These are phyloP conservation scores for Drosophila recens DNA, from an alignment of 2,888 invertebrate species.

Conservation along the genomic window DNA sequence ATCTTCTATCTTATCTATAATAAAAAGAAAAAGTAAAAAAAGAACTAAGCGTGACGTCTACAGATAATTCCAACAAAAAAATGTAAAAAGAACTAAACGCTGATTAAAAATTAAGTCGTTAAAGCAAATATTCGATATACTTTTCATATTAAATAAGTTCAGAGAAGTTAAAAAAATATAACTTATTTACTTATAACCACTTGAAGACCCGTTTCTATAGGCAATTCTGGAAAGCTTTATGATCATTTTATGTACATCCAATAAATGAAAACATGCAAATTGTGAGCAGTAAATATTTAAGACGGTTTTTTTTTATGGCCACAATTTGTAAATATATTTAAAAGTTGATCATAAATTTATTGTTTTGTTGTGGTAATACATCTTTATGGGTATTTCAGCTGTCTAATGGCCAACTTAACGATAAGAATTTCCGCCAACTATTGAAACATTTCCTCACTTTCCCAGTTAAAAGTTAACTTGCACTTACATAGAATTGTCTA, in stretches of 20 bases:
- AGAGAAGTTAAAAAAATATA: no score
- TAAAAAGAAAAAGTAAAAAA: not conserved
- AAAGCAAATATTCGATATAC: not conserved
- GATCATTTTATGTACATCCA: constrained; percentile 1
- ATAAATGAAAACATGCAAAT: constrained; percentile 11
- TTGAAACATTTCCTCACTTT: not conserved
- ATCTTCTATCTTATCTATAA: constrained; percentile 17
- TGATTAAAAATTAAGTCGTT: not conserved
- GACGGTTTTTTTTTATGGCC: not conserved
- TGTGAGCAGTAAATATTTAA: constrained; percentile 4
- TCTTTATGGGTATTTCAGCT: constrained; percentile 9
- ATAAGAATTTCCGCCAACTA: constrained; percentile 8
- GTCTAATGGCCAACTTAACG: not conserved
- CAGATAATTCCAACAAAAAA: constrained; percentile 3
- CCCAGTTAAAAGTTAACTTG: not conserved
- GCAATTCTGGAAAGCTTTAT: not conserved
- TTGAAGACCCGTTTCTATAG: not conserved
- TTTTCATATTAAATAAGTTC: not conserved
- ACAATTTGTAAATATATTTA: constrained; percentile 5
- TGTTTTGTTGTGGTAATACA: constrained; percentile 7
- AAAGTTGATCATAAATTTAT: constrained; percentile 2
- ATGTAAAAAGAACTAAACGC: not conserved
- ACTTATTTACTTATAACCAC: no score
- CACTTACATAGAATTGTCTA: not conserved
- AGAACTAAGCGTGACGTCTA: constrained; percentile 1